Conservation (phyloP, 2,888 invertebrate genomes). For the Portevinia maculata region DNA sequence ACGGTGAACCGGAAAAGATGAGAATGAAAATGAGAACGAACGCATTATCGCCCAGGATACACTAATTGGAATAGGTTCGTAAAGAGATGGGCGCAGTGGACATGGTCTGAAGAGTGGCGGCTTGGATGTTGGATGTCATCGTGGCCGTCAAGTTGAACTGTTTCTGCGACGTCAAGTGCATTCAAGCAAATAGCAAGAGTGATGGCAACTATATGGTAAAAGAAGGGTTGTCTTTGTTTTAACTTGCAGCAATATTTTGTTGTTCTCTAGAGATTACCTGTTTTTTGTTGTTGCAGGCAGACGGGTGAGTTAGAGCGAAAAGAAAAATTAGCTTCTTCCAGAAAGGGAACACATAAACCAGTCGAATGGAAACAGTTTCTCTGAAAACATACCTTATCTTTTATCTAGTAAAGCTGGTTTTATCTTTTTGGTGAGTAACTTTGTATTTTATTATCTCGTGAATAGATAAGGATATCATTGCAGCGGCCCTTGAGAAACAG, state of each 20-base stretch:
- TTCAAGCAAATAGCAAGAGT: slow-evolving; percentile 59
- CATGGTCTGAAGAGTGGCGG: slow-evolving; percentile 56
- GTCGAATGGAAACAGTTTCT: too few species aligned
- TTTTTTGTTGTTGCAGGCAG: neutral
- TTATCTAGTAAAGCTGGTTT: too few species aligned
- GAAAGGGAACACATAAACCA: too few species aligned
- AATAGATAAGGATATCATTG: too few species aligned
- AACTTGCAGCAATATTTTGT: too few species aligned
- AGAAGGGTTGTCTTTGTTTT: slow-evolving; percentile 47
- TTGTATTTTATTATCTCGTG: too few species aligned
- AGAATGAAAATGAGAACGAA: slow-evolving; percentile 58
- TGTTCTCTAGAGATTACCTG: slow-evolving; percentile 18
- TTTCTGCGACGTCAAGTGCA: slow-evolving; percentile 54
- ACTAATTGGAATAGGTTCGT: slow-evolving; percentile 68
- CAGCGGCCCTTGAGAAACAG: too few species aligned
- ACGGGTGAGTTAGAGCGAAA: too few species aligned
- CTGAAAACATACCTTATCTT: too few species aligned
- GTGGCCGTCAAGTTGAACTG: neutral
- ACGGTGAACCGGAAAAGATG: slow-evolving; percentile 63
- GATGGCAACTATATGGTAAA: slow-evolving; percentile 53
- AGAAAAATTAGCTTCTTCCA: neutral
- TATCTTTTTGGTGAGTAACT: too few species aligned
- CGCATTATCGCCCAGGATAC: slow-evolving; percentile 70
- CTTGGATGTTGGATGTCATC: neutral
- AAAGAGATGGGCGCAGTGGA: slow-evolving; percentile 41